A percentile compares a stretch with the other conserved stretches of the same genome.
Evolutionary conservation across 2,888 invertebrate genomes (phyloP).

Genomic region (Thymelicus sylvestris): DNA sequence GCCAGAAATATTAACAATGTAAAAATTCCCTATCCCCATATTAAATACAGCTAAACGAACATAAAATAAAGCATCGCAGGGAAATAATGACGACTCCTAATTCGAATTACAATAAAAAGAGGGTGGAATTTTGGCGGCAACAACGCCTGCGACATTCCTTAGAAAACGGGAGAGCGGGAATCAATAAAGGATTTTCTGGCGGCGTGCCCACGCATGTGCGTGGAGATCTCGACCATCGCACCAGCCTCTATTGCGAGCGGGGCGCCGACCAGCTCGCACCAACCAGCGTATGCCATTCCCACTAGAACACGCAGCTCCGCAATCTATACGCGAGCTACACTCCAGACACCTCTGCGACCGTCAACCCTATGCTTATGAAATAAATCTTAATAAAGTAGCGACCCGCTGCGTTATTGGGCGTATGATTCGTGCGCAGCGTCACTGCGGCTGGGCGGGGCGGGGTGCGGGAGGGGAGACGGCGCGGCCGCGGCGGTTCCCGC

Average conservation of each 20-base stretch:
- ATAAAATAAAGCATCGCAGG: background rate
- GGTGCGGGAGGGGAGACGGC: conserved; percentile 41
- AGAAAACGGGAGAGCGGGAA: conserved; percentile 82
- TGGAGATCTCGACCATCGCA: conserved; percentile 59
- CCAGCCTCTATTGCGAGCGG: conserved; percentile 20
- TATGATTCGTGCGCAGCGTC: conserved; percentile 83
- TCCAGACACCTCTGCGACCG: conserved; percentile 59
- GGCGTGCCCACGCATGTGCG: conserved; percentile 84
- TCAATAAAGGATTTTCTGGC: conserved; percentile 85
- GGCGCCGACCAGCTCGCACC: conserved; percentile 43
- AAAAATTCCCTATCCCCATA: no score
- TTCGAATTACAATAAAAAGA: conserved; percentile 69
- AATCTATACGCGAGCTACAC: no score
- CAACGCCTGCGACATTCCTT: conserved; percentile 81
- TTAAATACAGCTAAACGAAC: background rate
- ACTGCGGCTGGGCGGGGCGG: conserved; percentile 69
- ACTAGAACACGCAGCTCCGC: background rate
- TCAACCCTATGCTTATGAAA: conserved; percentile 72
- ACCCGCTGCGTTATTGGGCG: conserved; percentile 80
- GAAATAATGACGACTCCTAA: conserved; percentile 51
- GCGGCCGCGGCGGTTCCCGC: conserved; percentile 56
- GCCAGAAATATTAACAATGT: background rate
- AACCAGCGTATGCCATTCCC: conserved; percentile 14
- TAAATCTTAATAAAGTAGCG: conserved; percentile 79
- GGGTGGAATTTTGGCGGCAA: conserved; percentile 74